phyloP scores from a whole-genome alignment of 2,797 vertebrate species.

The Strix occidentalis region DNA sequence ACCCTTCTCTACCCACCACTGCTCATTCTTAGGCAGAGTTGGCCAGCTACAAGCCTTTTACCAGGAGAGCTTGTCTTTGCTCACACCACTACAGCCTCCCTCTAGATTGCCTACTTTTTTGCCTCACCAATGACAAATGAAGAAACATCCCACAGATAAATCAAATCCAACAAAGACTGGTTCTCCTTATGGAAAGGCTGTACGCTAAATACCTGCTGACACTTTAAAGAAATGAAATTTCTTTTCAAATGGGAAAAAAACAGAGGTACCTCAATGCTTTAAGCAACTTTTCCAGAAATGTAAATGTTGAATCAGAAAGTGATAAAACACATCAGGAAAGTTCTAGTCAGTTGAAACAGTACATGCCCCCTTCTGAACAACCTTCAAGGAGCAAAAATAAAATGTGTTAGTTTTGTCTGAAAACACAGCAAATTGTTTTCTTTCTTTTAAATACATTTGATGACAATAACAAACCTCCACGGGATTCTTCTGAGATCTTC shows the following conservation, averaged over 20 bases:
- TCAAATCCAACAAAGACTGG: background rate
- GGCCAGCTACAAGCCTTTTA: background rate
- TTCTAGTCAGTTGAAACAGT: background rate
- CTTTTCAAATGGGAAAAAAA: background rate
- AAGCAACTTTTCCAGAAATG: conserved; percentile 19
- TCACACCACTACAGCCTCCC: background rate
- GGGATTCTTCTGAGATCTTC: background rate
- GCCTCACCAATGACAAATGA: background rate
- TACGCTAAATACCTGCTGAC: background rate
- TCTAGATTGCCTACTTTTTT: background rate
- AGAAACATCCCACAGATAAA: conserved; percentile 31
- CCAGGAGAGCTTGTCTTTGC: background rate
- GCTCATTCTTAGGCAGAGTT: background rate
- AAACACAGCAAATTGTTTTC: background rate
- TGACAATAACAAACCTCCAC: background rate
- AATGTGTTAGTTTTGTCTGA: background rate
- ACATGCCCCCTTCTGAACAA: background rate
- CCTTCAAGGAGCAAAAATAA: conserved; percentile 16
- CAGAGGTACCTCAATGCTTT: background rate
- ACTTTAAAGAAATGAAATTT: conserved; percentile 2
- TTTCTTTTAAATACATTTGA: conserved; percentile 8
- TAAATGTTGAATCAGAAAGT: conserved; percentile 24
- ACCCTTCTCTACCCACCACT: background rate
- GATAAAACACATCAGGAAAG: conserved; percentile 12
- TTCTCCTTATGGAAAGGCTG: background rate